A percentile compares a stretch with the other conserved stretches of the same genome.
Conservation (phyloP, 2,888 invertebrate genomes). For the Iselma pallidipennis region DNA sequence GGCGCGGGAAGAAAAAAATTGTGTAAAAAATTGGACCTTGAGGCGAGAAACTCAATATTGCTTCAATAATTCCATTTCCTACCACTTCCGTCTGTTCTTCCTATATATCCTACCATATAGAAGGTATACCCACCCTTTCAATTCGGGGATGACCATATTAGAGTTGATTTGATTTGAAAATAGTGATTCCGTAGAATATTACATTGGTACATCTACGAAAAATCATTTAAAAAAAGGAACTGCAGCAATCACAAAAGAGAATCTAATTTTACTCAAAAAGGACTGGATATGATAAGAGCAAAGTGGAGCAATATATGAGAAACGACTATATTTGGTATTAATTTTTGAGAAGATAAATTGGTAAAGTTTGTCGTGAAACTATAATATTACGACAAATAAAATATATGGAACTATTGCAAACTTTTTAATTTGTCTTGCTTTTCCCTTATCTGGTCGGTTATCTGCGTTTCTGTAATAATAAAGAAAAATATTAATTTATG, state of each 20-base stretch:
- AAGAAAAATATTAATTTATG: background rate
- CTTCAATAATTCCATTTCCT: constrained; percentile 49
- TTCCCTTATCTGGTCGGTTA: background rate
- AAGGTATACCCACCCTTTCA: background rate
- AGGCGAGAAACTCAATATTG: constrained; percentile 45
- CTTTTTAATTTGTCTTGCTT: background rate
- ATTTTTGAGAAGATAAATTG: background rate
- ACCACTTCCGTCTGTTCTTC: constrained; percentile 40
- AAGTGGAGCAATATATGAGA: no score
- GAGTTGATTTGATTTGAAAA: background rate
- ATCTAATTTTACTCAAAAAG: no score
- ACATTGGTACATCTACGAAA: no score
- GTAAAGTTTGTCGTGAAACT: background rate
- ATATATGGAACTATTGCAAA: background rate
- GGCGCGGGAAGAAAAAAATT: background rate
- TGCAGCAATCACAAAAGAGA: no score
- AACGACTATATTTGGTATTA: no score
- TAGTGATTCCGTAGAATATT: no score
- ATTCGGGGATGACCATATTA: background rate
- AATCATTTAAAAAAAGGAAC: no score
- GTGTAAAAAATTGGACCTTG: constrained; percentile 7
- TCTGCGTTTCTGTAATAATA: no score
- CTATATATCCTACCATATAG: background rate
- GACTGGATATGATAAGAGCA: no score
- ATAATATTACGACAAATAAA: background rate